phyloP scores from a whole-genome alignment of 2,797 vertebrate species.

The Bucorvus abyssinicus region DNA sequence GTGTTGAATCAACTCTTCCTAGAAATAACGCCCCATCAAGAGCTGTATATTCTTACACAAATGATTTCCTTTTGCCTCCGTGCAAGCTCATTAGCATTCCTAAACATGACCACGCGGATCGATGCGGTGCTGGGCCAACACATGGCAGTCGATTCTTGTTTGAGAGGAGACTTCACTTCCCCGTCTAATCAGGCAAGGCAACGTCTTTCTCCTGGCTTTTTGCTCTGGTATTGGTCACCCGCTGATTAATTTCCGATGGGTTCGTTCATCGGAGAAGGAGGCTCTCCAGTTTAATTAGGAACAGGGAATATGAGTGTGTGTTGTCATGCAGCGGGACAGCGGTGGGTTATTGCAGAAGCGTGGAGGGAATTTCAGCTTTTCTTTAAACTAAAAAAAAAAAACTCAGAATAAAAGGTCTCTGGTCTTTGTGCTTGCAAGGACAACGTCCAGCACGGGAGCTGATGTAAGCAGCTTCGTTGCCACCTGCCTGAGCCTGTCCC shows the following conservation, averaged over 20 bases:
- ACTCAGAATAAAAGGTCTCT: not conserved
- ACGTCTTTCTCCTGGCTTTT: not conserved
- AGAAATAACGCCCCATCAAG: not conserved
- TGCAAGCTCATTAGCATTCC: conserved; percentile 39
- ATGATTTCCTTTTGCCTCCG: not conserved
- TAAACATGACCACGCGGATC: accelerated
- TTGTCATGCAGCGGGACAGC: not conserved
- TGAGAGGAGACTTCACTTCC: not conserved
- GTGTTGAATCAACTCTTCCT: not conserved
- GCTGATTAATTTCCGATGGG: conserved; percentile 38
- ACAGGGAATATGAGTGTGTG: not conserved
- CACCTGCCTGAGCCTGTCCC: not conserved
- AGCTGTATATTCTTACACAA: not conserved
- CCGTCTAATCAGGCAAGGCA: not conserved
- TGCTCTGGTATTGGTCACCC: not conserved
- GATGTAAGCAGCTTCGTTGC: not conserved
- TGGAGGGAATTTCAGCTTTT: not conserved
- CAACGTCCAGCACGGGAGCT: accelerated
- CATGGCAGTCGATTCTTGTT: conserved; percentile 3
- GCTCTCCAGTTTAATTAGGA: conserved; percentile 14
- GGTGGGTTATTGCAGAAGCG: not conserved
- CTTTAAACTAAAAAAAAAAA: not conserved
- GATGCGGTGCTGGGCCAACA: not conserved
- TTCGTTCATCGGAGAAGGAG: not conserved
- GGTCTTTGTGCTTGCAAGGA: not conserved